phyloP scores from a whole-genome alignment of 2,113 vertebrate genomes.

The Tauraco erythrolophus region DNA sequence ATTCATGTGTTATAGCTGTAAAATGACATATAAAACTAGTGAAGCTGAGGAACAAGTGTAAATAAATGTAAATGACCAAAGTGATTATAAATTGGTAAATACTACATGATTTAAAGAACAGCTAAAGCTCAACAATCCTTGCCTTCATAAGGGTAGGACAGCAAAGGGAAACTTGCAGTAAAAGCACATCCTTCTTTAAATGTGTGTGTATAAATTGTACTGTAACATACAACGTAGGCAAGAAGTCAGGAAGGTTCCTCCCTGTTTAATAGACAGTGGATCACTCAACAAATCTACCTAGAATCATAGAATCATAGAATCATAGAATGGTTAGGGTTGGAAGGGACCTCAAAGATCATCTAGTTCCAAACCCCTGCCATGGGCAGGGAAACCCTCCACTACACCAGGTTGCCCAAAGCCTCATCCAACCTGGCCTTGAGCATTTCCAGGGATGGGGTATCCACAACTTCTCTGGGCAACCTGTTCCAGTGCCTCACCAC shows the following conservation, averaged over 20 bases:
- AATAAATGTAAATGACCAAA: neutral
- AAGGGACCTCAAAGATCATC: too few relatives aligned
- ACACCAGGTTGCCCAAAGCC: too few relatives aligned
- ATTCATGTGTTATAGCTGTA: neutral
- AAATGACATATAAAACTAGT: conserved; percentile 9
- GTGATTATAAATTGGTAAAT: conserved; percentile 18
- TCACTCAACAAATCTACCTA: neutral
- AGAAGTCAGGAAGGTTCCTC: neutral
- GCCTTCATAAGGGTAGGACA: neutral
- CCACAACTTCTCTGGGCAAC: too few relatives aligned
- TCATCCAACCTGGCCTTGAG: too few relatives aligned
- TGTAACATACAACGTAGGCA: neutral
- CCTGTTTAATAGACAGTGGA: neutral
- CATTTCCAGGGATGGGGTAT: too few relatives aligned
- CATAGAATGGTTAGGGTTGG: too few relatives aligned
- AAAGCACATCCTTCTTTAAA: neutral
- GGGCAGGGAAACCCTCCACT: too few relatives aligned
- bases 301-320: too few relatives aligned
- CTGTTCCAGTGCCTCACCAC: too few relatives aligned
- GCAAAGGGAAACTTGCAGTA: conserved; percentile 5
- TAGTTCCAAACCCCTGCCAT: too few relatives aligned
- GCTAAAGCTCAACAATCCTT: neutral
- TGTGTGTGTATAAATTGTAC: neutral
- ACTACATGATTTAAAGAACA: conserved; percentile 20
- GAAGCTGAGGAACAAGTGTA: neutral